Evolutionary conservation across 2,888 invertebrate genomes (phyloP).

Genomic region (Rotaria magnacalcarata): DNA sequence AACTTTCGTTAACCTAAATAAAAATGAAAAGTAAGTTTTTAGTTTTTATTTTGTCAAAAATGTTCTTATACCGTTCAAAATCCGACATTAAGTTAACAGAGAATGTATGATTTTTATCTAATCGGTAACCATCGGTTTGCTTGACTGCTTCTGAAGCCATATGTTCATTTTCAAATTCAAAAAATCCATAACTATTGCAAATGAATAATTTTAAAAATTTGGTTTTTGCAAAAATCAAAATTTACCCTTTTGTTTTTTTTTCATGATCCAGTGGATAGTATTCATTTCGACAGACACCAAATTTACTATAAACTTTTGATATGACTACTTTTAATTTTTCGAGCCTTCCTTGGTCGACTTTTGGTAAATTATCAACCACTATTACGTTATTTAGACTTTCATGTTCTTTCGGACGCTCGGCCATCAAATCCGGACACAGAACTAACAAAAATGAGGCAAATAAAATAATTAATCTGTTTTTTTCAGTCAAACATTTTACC

Average conservation of each 20-base stretch:
- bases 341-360: conserved; percentile 40
- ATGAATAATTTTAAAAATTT: neutral
- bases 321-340: conserved; percentile 44
- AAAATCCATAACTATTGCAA: conserved; percentile 39
- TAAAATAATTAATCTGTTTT: neutral
- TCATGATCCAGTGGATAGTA: conserved; percentile 44
- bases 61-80: conserved; percentile 71
- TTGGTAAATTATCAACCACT: conserved; percentile 44
- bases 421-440: conserved; percentile 43
- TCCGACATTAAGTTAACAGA: conserved; percentile 87
- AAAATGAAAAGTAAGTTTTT: neutral
- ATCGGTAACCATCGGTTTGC: conserved; percentile 80
- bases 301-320: conserved; percentile 40
- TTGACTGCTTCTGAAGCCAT: conserved; percentile 84
- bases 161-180: conserved; percentile 49
- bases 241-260: conserved; percentile 42
- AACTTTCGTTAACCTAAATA: neutral
- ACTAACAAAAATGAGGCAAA: neutral
- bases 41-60: no score
- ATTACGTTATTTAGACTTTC: conserved; percentile 37
- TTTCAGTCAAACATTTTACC: neutral
- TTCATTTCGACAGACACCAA: conserved; percentile 41
- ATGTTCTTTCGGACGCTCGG: conserved; percentile 39
- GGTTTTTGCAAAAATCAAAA: neutral
- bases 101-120: conserved; percentile 91